A percentile compares a stretch with the other conserved stretches of the same genome.
Evolutionary conservation across 1,140 invertebrate species (phyloP).

Genomic region (Arctopsyche grandis): DNA sequence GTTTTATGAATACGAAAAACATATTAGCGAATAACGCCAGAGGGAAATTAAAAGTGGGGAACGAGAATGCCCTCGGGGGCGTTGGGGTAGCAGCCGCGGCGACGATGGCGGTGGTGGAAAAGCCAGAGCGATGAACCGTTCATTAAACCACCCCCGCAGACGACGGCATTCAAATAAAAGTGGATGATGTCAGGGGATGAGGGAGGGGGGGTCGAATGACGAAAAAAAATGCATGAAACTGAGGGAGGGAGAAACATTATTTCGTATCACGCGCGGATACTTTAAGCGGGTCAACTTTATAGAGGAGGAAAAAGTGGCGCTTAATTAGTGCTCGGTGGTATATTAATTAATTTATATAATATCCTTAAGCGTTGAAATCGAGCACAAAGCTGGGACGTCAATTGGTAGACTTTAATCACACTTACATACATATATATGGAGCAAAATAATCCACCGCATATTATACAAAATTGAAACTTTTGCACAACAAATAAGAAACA

Average conservation of each 20-base stretch:
- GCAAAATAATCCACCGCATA: no score
- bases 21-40: constrained; percentile 54
- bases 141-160: constrained; percentile 45
- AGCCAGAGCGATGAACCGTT: constrained; percentile 44
- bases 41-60: constrained; percentile 52
- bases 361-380: no score
- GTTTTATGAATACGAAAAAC: constrained; percentile 53
- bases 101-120: background rate
- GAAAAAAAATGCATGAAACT: constrained; percentile 35
- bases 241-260: constrained; percentile 35
- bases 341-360: no score
- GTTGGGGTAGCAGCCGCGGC: background rate
- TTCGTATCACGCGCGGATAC: constrained; percentile 48
- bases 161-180: constrained; percentile 48
- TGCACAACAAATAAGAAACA: no score
- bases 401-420: no score
- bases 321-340: constrained; percentile 50
- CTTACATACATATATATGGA: no score
- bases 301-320: constrained; percentile 46
- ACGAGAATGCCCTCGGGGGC: constrained; percentile 20
- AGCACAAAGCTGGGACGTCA: no score
- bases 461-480: no score
- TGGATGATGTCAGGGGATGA: background rate
- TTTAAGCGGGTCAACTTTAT: constrained; percentile 47
- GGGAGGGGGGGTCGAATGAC: background rate